These are phyloP conservation scores for Nerophis lumbriciformis DNA, from an alignment of 2,113 vertebrate species.

Conservation along the genomic window DNA sequence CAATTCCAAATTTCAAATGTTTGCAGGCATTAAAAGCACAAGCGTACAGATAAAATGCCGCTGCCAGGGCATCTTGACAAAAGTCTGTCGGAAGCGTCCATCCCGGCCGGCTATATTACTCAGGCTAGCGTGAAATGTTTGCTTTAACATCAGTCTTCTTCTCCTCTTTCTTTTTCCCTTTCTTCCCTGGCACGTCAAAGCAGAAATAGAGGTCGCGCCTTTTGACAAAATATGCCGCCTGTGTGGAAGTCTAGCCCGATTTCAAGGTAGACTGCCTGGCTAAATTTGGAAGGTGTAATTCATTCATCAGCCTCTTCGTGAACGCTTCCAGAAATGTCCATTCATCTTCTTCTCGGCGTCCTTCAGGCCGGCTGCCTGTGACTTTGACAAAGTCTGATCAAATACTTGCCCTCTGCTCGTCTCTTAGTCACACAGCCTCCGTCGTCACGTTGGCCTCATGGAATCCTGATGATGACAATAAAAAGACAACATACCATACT, in stretches of 20 bases:
- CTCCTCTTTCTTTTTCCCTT: slow-evolving; percentile 19
- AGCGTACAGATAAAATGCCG: slow-evolving; percentile 9
- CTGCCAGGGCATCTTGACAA: slow-evolving; percentile 15
- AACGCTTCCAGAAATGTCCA: slow-evolving; percentile 62
- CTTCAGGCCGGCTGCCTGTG: slow-evolving; percentile 65
- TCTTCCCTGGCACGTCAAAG: slow-evolving; percentile 31
- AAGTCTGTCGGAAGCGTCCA: slow-evolving; percentile 29
- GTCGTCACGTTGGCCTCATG: too few relatives aligned
- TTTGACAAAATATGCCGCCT: slow-evolving; percentile 53
- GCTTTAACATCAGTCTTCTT: slow-evolving; percentile 52
- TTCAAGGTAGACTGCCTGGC: slow-evolving; percentile 74
- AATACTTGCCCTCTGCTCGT: slow-evolving; percentile 11
- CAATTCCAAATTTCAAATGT: too few relatives aligned
- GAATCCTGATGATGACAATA: too few relatives aligned
- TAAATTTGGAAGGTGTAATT: slow-evolving; percentile 73
- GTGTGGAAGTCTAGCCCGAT: slow-evolving; percentile 62
- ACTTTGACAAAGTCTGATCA: slow-evolving; percentile 67
- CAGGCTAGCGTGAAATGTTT: slow-evolving; percentile 50
- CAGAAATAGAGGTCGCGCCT: slow-evolving; percentile 55
- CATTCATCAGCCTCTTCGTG: slow-evolving; percentile 62
- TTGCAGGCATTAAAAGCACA: background rate
- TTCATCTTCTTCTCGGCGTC: slow-evolving; percentile 64
- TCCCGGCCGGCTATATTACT: slow-evolving; percentile 43
- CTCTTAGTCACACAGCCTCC: too few relatives aligned
- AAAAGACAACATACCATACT: too few relatives aligned